Base-by-base conservation (phyloP, 2,797 vertebrate genomes). In the Bucorvus abyssinicus region DNA sequence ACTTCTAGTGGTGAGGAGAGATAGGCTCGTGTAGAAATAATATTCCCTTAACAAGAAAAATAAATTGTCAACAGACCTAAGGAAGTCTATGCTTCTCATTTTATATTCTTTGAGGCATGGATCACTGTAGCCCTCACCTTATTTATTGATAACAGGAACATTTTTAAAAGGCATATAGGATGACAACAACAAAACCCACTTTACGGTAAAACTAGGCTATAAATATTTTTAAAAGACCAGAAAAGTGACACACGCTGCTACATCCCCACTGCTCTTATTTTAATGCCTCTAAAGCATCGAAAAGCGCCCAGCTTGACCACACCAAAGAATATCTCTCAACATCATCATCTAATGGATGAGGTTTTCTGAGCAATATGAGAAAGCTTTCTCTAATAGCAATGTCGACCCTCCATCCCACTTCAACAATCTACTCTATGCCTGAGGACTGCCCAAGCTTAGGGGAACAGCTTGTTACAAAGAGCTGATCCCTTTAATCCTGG, bases 21-120 rank as follows among this genome's bases (percentile, higher is more conserved):
- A 82, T 2, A 61, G 76, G 63, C 59, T 94, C 63, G 19, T 15
- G 67, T 38, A 90, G 86, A 94, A 97, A 94, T 89, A 91, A 91
- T 60, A 40, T 74, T 65, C 70, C 87, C 19, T 44, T 87, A 80
- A 91, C 50, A 82, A 40, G 83, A 55, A 75, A 93, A 95, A 92
- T 40, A 89, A 78, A 87, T 57, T 87, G 86, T 74, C 91, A 82
- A 93, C 67, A 94, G 70, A 94, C 38, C 67, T 56, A 78, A 77
- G 52, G 65, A 87, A 87, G 84, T 47, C 22, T n/a, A 42, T 87
- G 93, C 91, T 67, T 67, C 91, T 82, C 77, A 80, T 71, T 79
- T 84, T 55, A 29, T 82, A 57, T 49, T 94, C 83, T 94, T 96
- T 78, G 61, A 94, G 52, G 34, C 44, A 30, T 6, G 27, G 69